phyloP scores from a whole-genome alignment of 2,888 invertebrate genomes.

The Hirtodrosophila cameraria region DNA sequence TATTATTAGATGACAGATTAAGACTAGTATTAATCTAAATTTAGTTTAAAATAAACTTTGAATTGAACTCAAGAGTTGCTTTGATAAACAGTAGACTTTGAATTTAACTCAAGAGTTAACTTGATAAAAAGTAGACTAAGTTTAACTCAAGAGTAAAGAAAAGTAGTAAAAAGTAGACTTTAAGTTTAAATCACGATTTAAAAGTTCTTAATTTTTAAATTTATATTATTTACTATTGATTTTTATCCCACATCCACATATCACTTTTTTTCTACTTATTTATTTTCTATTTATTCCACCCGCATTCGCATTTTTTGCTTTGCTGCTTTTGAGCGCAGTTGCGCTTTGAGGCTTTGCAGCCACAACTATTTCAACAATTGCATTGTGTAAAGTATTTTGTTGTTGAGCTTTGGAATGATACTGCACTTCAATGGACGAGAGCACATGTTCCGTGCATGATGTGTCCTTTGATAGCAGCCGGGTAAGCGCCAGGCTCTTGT shows the following conservation, averaged over 20 bases:
- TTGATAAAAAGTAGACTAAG: too few species aligned
- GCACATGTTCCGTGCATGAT: conserved; percentile 16
- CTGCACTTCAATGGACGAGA: conserved; percentile 39
- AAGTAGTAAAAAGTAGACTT: too few species aligned
- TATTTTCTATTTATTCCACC: conserved; percentile 19
- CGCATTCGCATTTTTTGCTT: conserved; percentile 11
- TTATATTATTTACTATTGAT: background rate
- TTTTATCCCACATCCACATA: too few species aligned
- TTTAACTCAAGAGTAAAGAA: too few species aligned
- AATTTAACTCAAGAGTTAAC: too few species aligned
- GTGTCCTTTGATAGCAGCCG: conserved; percentile 14
- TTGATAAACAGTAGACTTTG: too few species aligned
- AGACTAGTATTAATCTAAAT: too few species aligned
- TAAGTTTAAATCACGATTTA: too few species aligned
- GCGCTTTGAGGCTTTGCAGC: background rate
- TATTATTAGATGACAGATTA: background rate
- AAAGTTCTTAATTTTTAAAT: too few species aligned
- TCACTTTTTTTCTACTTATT: too few species aligned
- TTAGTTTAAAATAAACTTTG: too few species aligned
- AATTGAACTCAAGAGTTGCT: too few species aligned
- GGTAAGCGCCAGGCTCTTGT: conserved; percentile 5
- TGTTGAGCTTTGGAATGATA: conserved; percentile 35
- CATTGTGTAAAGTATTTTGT: conserved; percentile 40
- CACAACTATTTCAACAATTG: conserved; percentile 39
- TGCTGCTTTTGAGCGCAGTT: conserved; percentile 10